Percentiles rank a stretch among this genome's conserved stretches.
Conservation (phyloP, 2,113 vertebrate species). For the Phylloscopus trochiloides region DNA sequence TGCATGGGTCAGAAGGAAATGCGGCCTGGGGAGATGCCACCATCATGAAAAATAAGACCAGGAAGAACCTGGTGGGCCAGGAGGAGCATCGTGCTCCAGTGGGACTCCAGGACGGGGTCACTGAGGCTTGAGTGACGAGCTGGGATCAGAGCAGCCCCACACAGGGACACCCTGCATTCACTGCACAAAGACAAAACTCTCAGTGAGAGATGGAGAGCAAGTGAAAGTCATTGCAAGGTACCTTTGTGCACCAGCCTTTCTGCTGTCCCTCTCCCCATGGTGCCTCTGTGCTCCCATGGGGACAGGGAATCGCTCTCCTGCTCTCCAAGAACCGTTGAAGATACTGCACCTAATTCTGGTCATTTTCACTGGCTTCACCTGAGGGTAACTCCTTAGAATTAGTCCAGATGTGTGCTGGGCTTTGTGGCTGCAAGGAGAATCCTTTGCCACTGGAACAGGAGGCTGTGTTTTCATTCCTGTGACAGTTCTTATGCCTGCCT, state of each 20-base stretch:
- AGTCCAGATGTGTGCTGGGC: background rate
- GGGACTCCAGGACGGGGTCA: background rate
- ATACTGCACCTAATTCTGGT: background rate
- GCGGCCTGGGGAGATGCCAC: background rate
- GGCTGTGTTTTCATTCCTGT: background rate
- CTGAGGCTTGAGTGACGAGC: background rate
- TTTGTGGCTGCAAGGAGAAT: background rate
- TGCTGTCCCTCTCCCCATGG: rapidly evolving
- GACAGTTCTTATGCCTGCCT: background rate
- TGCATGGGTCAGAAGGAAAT: background rate
- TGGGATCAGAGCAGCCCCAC: background rate
- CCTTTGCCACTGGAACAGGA: background rate
- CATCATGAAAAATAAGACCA: background rate
- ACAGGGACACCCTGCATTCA: background rate
- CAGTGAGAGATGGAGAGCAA: background rate
- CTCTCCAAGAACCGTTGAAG: background rate
- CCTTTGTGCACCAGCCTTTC: background rate
- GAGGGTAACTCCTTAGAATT: background rate
- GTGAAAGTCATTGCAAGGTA: background rate
- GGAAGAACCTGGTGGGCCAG: background rate
- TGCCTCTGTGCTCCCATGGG: background rate
- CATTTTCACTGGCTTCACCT: background rate
- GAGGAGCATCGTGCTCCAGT: background rate
- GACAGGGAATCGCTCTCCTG: background rate
- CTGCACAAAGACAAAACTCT: background rate